Evolutionary conservation across 2,888 invertebrate genomes (phyloP).

Genomic region (Acanthococcus lagerstroemiae): DNA sequence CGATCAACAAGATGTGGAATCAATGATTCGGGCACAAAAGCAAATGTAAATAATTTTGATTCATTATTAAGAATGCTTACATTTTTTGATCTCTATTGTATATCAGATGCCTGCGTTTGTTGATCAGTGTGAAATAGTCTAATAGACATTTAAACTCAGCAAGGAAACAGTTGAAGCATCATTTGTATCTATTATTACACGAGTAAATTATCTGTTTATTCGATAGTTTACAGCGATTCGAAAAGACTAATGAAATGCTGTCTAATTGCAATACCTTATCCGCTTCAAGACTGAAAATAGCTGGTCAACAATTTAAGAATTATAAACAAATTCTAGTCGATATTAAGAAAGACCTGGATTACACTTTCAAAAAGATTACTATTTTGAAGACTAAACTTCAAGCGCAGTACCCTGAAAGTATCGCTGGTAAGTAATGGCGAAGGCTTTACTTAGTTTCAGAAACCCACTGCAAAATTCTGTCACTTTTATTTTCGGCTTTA

Average conservation of each 20-base stretch:
- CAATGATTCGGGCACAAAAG: slow-evolving; percentile 81
- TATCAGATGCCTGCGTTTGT: too few species aligned
- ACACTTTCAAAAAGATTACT: slow-evolving; percentile 84
- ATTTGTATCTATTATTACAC: too few species aligned
- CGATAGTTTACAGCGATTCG: slow-evolving; percentile 81
- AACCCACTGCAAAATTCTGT: too few species aligned
- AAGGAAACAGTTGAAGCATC: too few species aligned
- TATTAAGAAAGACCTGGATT: slow-evolving; percentile 90
- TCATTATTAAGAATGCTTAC: not conserved
- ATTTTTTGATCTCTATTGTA: not conserved
- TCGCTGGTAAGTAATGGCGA: slow-evolving; percentile 50
- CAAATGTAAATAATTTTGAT: slow-evolving; percentile 59
- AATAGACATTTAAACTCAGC: too few species aligned
- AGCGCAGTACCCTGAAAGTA: slow-evolving; percentile 43
- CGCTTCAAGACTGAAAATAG: slow-evolving; percentile 71
- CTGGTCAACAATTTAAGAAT: slow-evolving; percentile 78
- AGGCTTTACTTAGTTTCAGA: not conserved
- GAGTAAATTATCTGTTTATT: slow-evolving; percentile 17
- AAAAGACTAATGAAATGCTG: slow-evolving; percentile 98
- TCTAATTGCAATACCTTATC: slow-evolving; percentile 94
- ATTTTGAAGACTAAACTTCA: slow-evolving; percentile 65
- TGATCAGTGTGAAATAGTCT: not conserved
- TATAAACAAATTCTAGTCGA: slow-evolving; percentile 77
- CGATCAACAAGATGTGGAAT: slow-evolving; percentile 80
- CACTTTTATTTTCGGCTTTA: not conserved